Base-by-base conservation (phyloP, 2,113 vertebrate genomes). In the Halichoerus grypus region DNA sequence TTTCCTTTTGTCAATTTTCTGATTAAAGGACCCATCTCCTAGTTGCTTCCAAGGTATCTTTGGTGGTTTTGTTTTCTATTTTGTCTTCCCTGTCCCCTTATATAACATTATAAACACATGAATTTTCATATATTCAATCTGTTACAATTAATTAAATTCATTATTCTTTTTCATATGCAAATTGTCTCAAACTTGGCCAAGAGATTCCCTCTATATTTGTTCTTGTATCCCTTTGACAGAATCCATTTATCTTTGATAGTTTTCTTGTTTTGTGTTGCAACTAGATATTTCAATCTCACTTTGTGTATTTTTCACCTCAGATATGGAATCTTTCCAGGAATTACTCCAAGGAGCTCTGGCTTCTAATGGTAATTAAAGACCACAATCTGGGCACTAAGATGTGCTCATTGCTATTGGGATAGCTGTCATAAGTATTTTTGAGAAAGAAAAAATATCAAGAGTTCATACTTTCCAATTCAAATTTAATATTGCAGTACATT, bases 1-100 rank as follows among this genome's bases (percentile, higher is more conserved):
- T 82, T 86, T 95, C 16, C 3, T 91, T 93, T 91, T 31, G 11
- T 67, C n/a, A 46, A 46, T 67, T 94, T 93, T 91, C 67, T 94
- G 42, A 61, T 33, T 53, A 82, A 93, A 16, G 19, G 21, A 7
- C 26, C 12, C 18, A 87, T 77, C 12, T 19, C 33, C 16, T 83
- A 46, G 4, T 53, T 91, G n/a, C 31, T 88, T 94, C 14, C 53
- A 92, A 7, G 88, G n/a, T 28, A 7, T 57, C 31, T 13, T 71
- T 21, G 18, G 3, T 65, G 49, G 19, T 31, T 87, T 46, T 77
- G 1, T 63, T 86, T 87, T 81, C 46, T 65, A 9, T 63, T 67
- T 89, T 74, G 13, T 90, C 13, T 59, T 77, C 31, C 4, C 19
- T 61, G 53, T 1, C 3, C 21, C 39, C 14, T 74, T 55, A 80